These are phyloP conservation scores for Pocillopora grandis DNA, from an alignment of 92 coral and sea anemone genomes.

Conservation along the genomic window DNA sequence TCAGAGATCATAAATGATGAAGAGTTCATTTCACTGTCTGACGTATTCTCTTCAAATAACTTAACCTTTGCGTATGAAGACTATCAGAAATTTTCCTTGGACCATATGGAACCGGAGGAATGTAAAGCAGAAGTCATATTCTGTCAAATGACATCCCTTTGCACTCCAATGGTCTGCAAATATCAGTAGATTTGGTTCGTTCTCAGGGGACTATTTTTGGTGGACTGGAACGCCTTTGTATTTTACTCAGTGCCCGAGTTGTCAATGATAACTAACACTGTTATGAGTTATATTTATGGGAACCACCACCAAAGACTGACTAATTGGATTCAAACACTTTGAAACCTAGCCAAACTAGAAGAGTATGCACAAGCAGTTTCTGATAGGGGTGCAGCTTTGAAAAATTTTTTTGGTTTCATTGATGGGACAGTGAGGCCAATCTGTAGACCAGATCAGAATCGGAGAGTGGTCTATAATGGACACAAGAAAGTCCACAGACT, in stretches of 20 bases:
- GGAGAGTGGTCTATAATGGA: slow-evolving; percentile 49
- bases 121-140: background rate
- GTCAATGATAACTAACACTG: slow-evolving; percentile 42
- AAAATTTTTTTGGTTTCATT: slow-evolving; percentile 55
- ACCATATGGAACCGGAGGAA: slow-evolving; percentile 5
- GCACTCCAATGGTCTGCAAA: background rate
- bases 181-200: background rate
- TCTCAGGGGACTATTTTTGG: background rate
- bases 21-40: background rate
- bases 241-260: slow-evolving; percentile 39
- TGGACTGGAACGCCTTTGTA: background rate
- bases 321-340: slow-evolving; percentile 27
- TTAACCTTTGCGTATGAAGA: slow-evolving; percentile 29
- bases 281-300: slow-evolving; percentile 40
- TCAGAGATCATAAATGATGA: no score
- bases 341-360: slow-evolving; percentile 28
- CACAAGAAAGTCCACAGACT: no score
- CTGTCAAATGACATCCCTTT: no score
- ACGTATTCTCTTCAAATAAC: slow-evolving; percentile 19
- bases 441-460: slow-evolving; percentile 53
- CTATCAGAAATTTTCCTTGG: slow-evolving; percentile 27
- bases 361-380: slow-evolving; percentile 40
- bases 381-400: slow-evolving; percentile 39
- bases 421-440: slow-evolving; percentile 25
- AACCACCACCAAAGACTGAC: slow-evolving; percentile 33